A percentile compares a stretch with the other conserved stretches of the same genome.
Evolutionary conservation across 2,113 vertebrate genomes (phyloP).

Genomic region (Cacatua alba): DNA sequence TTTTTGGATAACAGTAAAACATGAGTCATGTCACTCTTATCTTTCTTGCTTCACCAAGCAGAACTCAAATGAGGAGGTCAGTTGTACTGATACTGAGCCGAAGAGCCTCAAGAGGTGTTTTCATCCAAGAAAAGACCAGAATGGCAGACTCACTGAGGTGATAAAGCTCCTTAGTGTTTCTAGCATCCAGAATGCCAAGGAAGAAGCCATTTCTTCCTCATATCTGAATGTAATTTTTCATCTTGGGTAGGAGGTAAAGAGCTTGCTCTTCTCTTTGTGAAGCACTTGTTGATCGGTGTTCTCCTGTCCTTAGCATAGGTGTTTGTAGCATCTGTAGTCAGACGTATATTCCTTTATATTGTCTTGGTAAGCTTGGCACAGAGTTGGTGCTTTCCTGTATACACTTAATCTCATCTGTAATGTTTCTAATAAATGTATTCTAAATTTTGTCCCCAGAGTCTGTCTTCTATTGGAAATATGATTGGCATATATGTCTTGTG

Average conservation of each 20-base stretch:
- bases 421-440: neutral
- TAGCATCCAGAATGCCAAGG: neutral
- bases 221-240: neutral
- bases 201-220: neutral
- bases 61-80: neutral
- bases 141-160: neutral
- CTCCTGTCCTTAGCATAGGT: neutral
- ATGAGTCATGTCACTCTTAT: neutral
- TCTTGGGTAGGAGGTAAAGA: neutral
- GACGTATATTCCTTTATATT: neutral
- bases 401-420: neutral
- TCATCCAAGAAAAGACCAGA: neutral
- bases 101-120: neutral
- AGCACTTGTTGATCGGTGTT: neutral
- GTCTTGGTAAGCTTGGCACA: neutral
- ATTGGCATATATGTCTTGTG: neutral
- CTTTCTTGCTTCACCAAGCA: conserved; percentile 10
- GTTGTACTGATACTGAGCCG: neutral
- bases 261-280: neutral
- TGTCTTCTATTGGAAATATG: neutral
- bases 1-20: neutral
- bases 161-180: neutral
- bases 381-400: neutral
- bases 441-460: neutral
- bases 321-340: neutral